Base-by-base conservation (phyloP, 2,797 vertebrate species). In the Propithecus deckenii region DNA sequence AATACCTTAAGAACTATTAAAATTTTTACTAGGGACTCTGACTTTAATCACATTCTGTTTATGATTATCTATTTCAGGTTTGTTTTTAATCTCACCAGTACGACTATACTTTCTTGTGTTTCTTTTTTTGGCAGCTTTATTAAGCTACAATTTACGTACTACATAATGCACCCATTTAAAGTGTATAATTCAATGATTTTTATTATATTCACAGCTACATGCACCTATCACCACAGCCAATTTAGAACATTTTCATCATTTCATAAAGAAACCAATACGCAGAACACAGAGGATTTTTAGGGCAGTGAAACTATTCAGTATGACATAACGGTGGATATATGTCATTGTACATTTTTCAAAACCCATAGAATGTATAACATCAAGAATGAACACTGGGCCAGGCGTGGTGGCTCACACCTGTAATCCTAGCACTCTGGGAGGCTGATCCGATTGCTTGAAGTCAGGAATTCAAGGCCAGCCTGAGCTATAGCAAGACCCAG, bases 31-130 rank as follows among this genome's bases (percentile, higher is more conserved):
- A 41, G 23, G 57, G 20, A 84, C 59, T 89, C 65, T 78, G 20
- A 55, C 83, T 86, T 80, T 78, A 84, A 72, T 88, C 55, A 92
- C 38, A 84, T 94, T 94, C 65, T 91, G 28, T 57, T 96, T 75
- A 38, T 78, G 63, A 71, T 88, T 55, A 52, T 52, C 22, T 76
- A 32, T 84, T 81, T 86, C 28, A 91, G 32, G 11, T 91, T 89
- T 81, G 52, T 81, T 76, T 89, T 76, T 55, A 94, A 43, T 89
- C 61, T 63, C 74, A 23, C 67, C 75, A 57, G 14, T 81, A 89
- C 83, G 17, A 90, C 61, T 78, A 5, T 95, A 41, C 55, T 83
- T 90, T 92, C 46, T 89, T 20, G 7, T 72, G n/a, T 94, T 81
- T 65, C 35, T 61, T 48, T n/a, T 83, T 59, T 41, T 30, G 22